A percentile compares a stretch with the other conserved stretches of the same genome.
Evolutionary conservation across 2,888 invertebrate species (phyloP).

Genomic region (Amorpha juglandis): DNA sequence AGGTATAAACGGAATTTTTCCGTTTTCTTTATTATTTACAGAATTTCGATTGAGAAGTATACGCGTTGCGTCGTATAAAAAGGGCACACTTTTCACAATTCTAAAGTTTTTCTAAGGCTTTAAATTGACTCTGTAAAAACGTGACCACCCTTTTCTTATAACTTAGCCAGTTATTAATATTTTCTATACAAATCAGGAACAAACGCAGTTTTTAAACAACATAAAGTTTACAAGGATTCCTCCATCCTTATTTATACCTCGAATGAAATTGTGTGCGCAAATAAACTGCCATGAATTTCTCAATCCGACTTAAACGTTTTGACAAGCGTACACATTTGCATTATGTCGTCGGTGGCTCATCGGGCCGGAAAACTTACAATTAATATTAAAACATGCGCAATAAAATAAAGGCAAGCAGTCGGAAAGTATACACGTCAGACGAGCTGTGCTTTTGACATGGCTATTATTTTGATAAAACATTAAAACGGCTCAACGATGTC

Average conservation of each 20-base stretch:
- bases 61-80: background rate
- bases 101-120: slow-evolving; percentile 13
- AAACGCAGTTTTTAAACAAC: slow-evolving; percentile 38
- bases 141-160: slow-evolving; percentile 13
- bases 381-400: slow-evolving; percentile 82
- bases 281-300: slow-evolving; percentile 54
- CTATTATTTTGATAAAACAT: slow-evolving; percentile 63
- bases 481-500: slow-evolving; percentile 45
- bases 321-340: slow-evolving; percentile 68
- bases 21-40: too few species aligned
- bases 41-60: background rate
- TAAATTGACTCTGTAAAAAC: background rate
- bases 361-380: slow-evolving; percentile 77
- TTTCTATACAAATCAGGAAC: background rate
- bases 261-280: slow-evolving; percentile 44
- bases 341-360: slow-evolving; percentile 58
- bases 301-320: slow-evolving; percentile 59
- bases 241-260: slow-evolving; percentile 38
- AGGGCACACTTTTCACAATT: background rate
- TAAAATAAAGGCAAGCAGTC: slow-evolving; percentile 78
- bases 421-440: slow-evolving; percentile 76
- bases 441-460: slow-evolving; percentile 75
- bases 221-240: slow-evolving; percentile 47
- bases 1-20: too few species aligned
- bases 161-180: slow-evolving; percentile 29